Evolutionary conservation across 2,113 vertebrate species (phyloP).

Genomic region (Gymnogyps californianus): DNA sequence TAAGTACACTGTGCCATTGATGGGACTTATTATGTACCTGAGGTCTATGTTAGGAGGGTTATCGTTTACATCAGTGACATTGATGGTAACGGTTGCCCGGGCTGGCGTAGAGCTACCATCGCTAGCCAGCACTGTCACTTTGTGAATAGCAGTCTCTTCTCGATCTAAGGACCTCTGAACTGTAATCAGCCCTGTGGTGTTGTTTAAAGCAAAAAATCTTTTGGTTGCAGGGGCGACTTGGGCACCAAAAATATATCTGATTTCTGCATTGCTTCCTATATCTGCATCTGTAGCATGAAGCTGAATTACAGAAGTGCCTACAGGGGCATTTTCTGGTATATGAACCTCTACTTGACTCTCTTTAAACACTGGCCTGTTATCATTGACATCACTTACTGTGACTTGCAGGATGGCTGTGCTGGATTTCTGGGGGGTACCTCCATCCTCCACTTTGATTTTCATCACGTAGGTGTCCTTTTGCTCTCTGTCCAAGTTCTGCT

Average conservation of each 20-base stretch:
- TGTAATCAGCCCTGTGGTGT: conserved; percentile 92
- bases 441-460: conserved; percentile 99
- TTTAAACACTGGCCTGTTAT: conserved; percentile 96
- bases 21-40: conserved; percentile 98
- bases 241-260: conserved; percentile 94
- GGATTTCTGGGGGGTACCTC: conserved; percentile 95
- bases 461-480: conserved; percentile 99
- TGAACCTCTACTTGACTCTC: conserved; percentile 96
- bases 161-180: conserved; percentile 94
- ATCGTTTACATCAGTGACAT: conserved; percentile 98
- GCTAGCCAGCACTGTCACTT: conserved; percentile 95
- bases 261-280: conserved; percentile 93
- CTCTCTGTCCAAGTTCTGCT: conserved; percentile 97
- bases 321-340: conserved; percentile 91
- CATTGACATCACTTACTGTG: conserved; percentile 97
- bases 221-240: conserved; percentile 92
- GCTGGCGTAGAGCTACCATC: conserved; percentile 96
- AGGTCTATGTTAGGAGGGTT: conserved; percentile 98
- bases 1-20: conserved; percentile 97
- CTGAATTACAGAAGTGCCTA: conserved; percentile 94
- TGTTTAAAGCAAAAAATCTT: conserved; percentile 96
- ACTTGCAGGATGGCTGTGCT: conserved; percentile 99
- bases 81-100: conserved; percentile 92
- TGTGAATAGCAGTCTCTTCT: conserved; percentile 95
- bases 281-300: conserved; percentile 97